Evolutionary conservation across 2,888 invertebrate genomes (phyloP).

Genomic region (Amitus sp.): DNA sequence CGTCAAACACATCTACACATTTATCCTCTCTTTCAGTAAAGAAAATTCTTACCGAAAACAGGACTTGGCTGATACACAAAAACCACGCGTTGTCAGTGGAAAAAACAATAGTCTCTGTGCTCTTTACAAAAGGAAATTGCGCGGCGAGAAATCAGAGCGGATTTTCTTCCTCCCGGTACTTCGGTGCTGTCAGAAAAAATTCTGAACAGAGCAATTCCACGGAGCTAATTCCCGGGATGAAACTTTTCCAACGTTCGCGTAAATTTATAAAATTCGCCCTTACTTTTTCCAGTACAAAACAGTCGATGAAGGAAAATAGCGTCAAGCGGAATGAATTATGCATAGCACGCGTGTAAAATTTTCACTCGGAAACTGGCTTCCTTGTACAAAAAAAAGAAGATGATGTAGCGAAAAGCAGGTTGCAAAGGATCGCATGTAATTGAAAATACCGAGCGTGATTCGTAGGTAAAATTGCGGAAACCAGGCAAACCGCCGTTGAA

Average conservation of each 20-base stretch:
- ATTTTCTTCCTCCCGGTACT: no score
- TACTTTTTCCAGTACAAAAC: background rate
- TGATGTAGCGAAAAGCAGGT: no score
- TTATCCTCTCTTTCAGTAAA: no score
- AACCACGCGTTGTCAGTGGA: no score
- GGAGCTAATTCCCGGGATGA: background rate
- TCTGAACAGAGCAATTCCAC: no score
- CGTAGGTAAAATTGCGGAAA: background rate
- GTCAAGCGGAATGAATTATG: background rate
- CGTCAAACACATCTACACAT: conserved; percentile 10
- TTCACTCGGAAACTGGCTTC: background rate
- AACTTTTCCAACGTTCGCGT: background rate
- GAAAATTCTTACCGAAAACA: no score
- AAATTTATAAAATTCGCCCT: background rate
- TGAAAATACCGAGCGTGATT: background rate
- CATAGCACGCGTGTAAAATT: background rate
- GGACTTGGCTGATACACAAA: no score
- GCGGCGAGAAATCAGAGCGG: no score
- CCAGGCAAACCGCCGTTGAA: background rate
- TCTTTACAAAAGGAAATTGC: no score
- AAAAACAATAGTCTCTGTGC: no score
- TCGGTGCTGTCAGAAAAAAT: no score
- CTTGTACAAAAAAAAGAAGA: background rate
- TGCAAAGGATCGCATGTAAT: no score
- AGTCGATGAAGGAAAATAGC: background rate